Conservation (phyloP, 2,113 vertebrate genomes). For the Sakesphorus luctuosus region DNA sequence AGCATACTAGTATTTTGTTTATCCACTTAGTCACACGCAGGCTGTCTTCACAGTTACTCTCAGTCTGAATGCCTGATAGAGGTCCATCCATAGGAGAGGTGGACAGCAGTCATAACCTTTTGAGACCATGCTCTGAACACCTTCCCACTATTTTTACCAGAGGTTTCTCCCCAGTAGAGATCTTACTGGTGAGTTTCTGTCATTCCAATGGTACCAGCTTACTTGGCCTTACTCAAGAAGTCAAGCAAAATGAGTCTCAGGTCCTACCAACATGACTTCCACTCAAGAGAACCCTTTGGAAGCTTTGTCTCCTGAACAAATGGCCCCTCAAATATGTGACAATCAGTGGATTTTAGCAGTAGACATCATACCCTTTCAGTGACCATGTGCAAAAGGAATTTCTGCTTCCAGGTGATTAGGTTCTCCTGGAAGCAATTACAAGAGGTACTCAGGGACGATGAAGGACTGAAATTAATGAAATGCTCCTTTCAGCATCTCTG, state of each 20-base stretch:
- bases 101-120: not conserved
- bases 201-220: not conserved
- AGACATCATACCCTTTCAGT: not conserved
- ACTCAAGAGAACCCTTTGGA: not conserved
- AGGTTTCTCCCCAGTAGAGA: not conserved
- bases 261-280: not conserved
- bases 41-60: not conserved
- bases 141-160: not conserved
- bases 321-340: not conserved
- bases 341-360: not conserved
- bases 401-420: not conserved
- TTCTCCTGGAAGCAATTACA: not conserved
- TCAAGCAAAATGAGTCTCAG: not conserved
- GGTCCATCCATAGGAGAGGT: not conserved
- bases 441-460: not conserved
- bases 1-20: not conserved
- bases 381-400: not conserved
- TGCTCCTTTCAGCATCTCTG: not conserved
- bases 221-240: not conserved
- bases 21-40: not conserved
- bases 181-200: not conserved
- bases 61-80: not conserved
- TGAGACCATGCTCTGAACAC: not conserved
- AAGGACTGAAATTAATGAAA: not conserved
- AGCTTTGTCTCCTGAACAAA: not conserved